Base-by-base conservation (phyloP, 2,888 invertebrate species). In the Scelioninae gen. 1 region DNA sequence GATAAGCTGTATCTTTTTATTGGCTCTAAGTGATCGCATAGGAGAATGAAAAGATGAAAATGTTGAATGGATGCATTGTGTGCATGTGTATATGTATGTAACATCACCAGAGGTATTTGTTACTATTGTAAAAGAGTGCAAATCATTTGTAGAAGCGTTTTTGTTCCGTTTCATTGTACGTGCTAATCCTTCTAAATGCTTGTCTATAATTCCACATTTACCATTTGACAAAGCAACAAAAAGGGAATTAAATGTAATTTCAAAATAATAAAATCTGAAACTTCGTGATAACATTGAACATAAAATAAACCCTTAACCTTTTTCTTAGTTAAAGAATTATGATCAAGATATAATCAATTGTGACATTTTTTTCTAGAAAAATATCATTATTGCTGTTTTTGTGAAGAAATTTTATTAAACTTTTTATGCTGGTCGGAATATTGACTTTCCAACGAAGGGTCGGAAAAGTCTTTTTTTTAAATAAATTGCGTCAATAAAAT, bases 101-200 rank as follows among this genome's bases (percentile, higher is more conserved):
- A 34, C 10, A 68, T 62, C 68, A 62, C 62, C 62, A 77, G 38
- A 60, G 49, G 78, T 58, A 58, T 34, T 69, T 29, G 49, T 31
- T 69, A 77, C 69, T 63, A 77, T 77, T 69, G 69, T 69, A 55
- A 45, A 69, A 69, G 62, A 10, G 62, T 63, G 56, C 34, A 71
- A 71, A 71, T 71, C 56, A 71, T 58, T 71, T 69, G 45, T 29
- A 49, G 55, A 63, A 77, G 13, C 31, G 47, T 77, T 77, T 77
- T 56, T 69, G 63, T 77, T 47, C 29, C 60, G 49, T 56, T 69
- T 66, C 77, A 69, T 62, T 77, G 47, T 69, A 49, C 69, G 13
- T 8, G 62, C 60, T 68, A 77, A 69, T 77, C 49, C 63, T 38
- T 62, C 38, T 55, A 47, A 47, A 62, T 45, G 51, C n/a, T 49